Percentiles rank a stretch among this genome's conserved stretches.
phyloP scores from a whole-genome alignment of 2,888 invertebrate genomes.

The Athripsodes cinereus region DNA sequence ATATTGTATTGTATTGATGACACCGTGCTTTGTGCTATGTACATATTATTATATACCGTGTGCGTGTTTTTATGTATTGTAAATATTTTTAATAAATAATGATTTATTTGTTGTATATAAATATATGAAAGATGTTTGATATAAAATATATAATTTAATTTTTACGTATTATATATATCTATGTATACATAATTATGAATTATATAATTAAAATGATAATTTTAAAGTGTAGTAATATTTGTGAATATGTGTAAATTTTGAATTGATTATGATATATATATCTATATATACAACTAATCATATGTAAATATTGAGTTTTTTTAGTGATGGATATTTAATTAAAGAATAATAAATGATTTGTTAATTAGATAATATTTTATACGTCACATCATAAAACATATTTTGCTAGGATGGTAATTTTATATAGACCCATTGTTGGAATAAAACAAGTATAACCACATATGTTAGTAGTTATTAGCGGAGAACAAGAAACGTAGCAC shows the following conservation, averaged over 20 bases:
- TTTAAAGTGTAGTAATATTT: background rate
- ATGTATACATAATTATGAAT: background rate
- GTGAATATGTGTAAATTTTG: background rate
- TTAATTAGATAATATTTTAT: too few species aligned
- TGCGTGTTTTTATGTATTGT: background rate
- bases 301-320: background rate
- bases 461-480: too few species aligned
- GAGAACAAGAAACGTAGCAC: too few species aligned
- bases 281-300: background rate
- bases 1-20: too few species aligned
- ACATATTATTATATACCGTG: background rate
- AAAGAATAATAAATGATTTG: background rate
- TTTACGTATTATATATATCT: background rate
- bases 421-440: too few species aligned
- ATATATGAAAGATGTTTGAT: background rate
- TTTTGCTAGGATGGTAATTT: too few species aligned
- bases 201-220: background rate
- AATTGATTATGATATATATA: background rate
- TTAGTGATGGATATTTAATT: background rate
- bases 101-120: background rate
- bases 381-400: too few species aligned
- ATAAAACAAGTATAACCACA: too few species aligned
- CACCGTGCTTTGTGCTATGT: background rate
- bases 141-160: background rate
- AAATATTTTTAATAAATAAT: background rate